Base-by-base conservation (phyloP, 2,888 invertebrate genomes). In the Amblyjoppa proteus region DNA sequence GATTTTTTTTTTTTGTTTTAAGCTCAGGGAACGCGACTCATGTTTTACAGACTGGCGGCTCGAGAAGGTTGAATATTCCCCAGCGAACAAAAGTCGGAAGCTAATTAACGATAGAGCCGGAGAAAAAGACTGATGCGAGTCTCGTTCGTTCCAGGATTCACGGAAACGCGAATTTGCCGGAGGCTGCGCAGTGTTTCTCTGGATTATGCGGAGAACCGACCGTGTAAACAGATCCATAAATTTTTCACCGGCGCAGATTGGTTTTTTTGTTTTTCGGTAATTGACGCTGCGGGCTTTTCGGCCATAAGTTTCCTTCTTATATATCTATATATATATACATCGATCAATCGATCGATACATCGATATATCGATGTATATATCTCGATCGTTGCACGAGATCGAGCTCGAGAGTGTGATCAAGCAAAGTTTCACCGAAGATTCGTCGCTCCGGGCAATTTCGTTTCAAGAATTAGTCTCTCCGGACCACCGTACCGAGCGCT, bases 201-300 rank as follows among this genome's bases (percentile, higher is more conserved):
- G 53, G 68, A 53, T 56, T 38, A 34, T 58, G n/a, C 20, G 45
- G 45, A 68, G 41, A 64, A 34, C n/a, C 38, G 34, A 20, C 7
- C 45, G 86, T 89, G 91, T 91, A 92, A 92, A 92, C 92, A 92
- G 88, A 89, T 86, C 89, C 90, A 90, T 92, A 92, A 92, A 92
- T 91, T 90, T 91, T 90, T 91, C 89, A 77, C 77, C 38, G 16
- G 38, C 68, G 28, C 34, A 25, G 38, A 76, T 51, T 25, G 16
- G 16, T 70, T 28, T 28, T 45, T 51, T 49, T 25, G 31, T 28
- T n/a, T 64, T 66, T 64, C 16, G 11, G 71, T 45, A 66, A 78
- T 71, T 66, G 64, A 78, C 9, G 31, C 51, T 58, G 71, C 7
- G 16, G 34, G n/a, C 61, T 75, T 64, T 28, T 25, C 49, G 20